These are phyloP conservation scores for Catostylus mosaicus DNA, from an alignment of 30 jellyfish, hydroid and myxozoan species.

Conservation along the genomic window DNA sequence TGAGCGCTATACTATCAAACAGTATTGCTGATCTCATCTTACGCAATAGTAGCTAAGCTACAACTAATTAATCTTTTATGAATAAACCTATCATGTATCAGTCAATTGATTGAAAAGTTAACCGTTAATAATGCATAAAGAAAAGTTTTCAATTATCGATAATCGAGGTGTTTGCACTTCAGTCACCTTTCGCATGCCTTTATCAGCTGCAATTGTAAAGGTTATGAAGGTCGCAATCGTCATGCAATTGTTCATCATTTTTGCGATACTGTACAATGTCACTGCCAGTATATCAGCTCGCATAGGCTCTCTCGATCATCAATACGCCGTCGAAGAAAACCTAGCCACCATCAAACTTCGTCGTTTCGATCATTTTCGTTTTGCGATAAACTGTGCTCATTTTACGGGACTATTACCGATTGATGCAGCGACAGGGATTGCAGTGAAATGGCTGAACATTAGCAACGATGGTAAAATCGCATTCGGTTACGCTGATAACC, in stretches of 20 bases:
- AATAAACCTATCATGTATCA: neutral
- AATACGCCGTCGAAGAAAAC: neutral
- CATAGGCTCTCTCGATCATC: neutral
- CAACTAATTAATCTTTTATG: neutral
- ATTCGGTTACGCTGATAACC: neutral
- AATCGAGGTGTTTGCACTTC: neutral
- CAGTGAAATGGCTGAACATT: neutral
- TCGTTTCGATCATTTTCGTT: neutral
- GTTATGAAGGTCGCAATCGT: neutral
- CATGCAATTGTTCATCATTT: neutral
- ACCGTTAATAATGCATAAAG: neutral
- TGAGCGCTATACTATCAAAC: too few relatives aligned
- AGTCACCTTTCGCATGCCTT: too few relatives aligned
- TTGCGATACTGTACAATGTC: neutral
- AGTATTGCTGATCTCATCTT: too few relatives aligned
- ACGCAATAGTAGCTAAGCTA: too few relatives aligned
- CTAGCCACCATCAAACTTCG: neutral
- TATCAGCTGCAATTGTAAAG: too few relatives aligned
- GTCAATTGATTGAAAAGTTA: neutral
- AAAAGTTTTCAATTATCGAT: too few relatives aligned
- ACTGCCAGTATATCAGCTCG: neutral
- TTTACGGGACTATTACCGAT: neutral
- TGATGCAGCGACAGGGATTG: neutral
- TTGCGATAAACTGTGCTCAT: neutral
- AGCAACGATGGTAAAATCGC: constrained; percentile 11